Conservation (phyloP, 1,140 invertebrate genomes). For the Bombus vancouverensis region DNA sequence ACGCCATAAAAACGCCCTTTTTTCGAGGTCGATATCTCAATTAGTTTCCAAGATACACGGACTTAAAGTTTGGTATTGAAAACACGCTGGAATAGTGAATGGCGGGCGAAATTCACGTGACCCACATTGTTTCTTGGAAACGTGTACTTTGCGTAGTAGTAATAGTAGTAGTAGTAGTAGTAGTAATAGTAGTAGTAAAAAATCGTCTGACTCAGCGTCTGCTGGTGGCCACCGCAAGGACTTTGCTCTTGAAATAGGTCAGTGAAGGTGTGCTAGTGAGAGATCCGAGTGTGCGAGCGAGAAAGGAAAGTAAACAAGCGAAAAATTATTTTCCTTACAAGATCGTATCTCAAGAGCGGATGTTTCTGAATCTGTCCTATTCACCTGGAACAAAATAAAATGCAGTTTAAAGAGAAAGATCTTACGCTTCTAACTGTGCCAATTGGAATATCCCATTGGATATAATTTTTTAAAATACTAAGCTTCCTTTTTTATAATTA, state of each 20-base stretch:
- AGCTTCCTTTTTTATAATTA: background rate
- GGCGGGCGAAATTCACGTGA: background rate
- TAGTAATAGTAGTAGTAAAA: background rate
- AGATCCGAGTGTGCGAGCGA: background rate
- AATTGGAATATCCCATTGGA: too few species aligned
- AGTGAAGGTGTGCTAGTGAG: background rate
- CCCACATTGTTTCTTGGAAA: conserved; percentile 8
- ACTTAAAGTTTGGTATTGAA: background rate
- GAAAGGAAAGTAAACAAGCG: background rate
- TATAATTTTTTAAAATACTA: too few species aligned
- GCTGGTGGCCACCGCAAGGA: background rate
- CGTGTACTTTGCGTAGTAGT: background rate
- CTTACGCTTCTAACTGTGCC: accelerated
- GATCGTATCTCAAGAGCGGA: background rate
- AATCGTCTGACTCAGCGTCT: background rate
- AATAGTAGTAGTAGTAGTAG: background rate
- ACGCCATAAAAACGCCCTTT: background rate
- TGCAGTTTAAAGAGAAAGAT: background rate
- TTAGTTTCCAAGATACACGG: background rate
- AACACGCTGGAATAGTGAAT: background rate
- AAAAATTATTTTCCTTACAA: background rate
- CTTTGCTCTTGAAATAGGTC: background rate
- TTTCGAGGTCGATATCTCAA: background rate
- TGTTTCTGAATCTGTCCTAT: background rate
- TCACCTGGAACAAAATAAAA: background rate